These are phyloP conservation scores for Brenthis ino DNA, from an alignment of 2,888 invertebrate genomes.

Conservation along the genomic window DNA sequence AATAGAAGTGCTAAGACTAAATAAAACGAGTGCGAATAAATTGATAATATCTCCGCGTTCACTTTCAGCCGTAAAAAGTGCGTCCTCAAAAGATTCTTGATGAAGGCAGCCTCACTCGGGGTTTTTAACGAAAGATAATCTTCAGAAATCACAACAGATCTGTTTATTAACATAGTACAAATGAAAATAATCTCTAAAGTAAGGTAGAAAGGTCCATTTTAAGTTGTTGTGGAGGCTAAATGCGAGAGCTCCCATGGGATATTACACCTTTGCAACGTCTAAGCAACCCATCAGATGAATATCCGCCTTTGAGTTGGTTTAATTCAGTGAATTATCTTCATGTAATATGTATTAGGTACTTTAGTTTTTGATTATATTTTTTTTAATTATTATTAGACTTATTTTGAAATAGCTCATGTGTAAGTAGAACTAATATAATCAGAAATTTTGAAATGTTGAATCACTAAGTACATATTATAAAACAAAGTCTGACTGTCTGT, in stretches of 20 bases:
- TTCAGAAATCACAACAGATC: conserved; percentile 46
- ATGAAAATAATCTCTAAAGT: conserved; percentile 14
- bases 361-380: too few relatives aligned
- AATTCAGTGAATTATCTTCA: conserved; percentile 43
- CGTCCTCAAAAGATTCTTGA: conserved; percentile 41
- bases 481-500: too few relatives aligned
- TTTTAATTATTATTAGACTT: too few relatives aligned
- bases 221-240: background rate
- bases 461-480: too few relatives aligned
- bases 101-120: conserved; percentile 43
- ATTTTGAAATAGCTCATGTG: too few relatives aligned
- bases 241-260: conserved; percentile 43
- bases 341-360: conserved; percentile 10
- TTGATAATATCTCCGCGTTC: conserved; percentile 37
- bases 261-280: conserved; percentile 43
- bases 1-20: background rate
- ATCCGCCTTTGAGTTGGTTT: conserved; percentile 40
- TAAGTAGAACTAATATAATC: too few relatives aligned
- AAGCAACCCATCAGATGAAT: conserved; percentile 43
- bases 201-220: conserved; percentile 15
- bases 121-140: conserved; percentile 49
- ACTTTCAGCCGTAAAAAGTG: conserved; percentile 41
- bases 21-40: conserved; percentile 3
- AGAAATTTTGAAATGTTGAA: too few relatives aligned
- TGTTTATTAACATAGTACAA: conserved; percentile 37